Evolutionary conservation across 1,140 invertebrate species (phyloP), one percentile per base, ranked within the genome.

Genomic region (Drosophila kikkawai): DNA sequence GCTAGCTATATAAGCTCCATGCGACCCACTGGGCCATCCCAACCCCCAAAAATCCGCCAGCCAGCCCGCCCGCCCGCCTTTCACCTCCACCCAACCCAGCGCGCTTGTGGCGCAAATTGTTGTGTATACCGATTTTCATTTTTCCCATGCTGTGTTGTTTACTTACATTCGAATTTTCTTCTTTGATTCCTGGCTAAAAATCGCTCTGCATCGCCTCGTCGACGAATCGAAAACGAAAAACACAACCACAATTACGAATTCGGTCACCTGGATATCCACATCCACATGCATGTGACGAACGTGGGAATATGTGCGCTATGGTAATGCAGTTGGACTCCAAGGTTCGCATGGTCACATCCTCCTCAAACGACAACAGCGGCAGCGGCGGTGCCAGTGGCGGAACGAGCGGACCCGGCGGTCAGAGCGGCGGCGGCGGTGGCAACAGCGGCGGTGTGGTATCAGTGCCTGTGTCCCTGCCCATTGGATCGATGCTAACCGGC

Each of bases 401-500:
- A 45, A 44, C 64, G 1, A 68, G 75, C 64, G 75, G 74, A 47
- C 51, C 61, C 32, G 85, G 82, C 45, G 76, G 83, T 2, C 51
- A 55, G 36, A 56, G 34, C 53, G 44, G 60, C 48, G 65, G 70
- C 45, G 48, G 60, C 44, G 57, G 66, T 41, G 61, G 66, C 45
- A 56, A 73, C 34, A 66, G 79, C 34, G 64, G 80, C 39, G 75
- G 82, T 61, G 91, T 92, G 58, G 91, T 92, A 26, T 92, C 91
- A 36, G 91, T 92, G 50, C 91, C 96, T 47, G 96, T 97, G 51
- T 95, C 96, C 44, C 91, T 97, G 79, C 96, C 96, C 19, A 96
- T 97, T 60, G 96, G 96, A 55, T 96, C 96, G 29, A 95, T 97
- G 80, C 96, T 97, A 80, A 95, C 96, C 44, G 95, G 95, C 22